These are phyloP conservation scores for Centrocercus urophasianus DNA, from an alignment of 2,113 vertebrate species.

Conservation along the genomic window DNA sequence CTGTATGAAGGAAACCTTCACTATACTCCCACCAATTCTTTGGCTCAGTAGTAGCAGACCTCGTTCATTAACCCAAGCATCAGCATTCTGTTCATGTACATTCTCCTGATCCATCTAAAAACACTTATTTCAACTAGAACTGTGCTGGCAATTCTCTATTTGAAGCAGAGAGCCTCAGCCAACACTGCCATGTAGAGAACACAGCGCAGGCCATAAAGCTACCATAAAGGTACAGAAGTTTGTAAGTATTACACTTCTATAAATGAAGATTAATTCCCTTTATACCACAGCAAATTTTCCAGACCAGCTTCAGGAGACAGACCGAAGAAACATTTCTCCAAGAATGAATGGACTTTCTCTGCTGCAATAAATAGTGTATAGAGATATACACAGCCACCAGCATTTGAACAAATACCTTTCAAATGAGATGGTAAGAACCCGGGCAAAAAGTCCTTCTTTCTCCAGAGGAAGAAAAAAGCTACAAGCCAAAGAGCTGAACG, in stretches of 20 bases:
- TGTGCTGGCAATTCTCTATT: background rate
- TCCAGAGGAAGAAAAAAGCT: background rate
- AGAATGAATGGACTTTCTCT: background rate
- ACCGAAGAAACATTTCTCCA: background rate
- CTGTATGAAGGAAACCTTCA: background rate
- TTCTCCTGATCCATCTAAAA: background rate
- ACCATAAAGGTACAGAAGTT: background rate
- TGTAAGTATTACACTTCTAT: background rate
- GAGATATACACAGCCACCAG: background rate
- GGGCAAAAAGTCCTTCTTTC: background rate
- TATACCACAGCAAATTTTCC: background rate
- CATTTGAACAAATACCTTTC: background rate
- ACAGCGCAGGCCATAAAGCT: background rate
- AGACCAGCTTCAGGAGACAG: background rate
- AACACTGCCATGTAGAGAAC: background rate
- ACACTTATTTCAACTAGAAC: background rate
- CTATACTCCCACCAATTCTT: background rate
- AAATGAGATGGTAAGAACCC: background rate
- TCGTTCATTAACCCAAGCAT: background rate
- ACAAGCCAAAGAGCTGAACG: background rate
- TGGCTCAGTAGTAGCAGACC: background rate
- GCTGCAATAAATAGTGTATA: background rate
- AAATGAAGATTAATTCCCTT: background rate
- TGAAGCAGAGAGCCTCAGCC: background rate
- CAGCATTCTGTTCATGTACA: background rate